These are phyloP conservation scores for Propithecus perrieri DNA, from an alignment of 2,797 vertebrate species.

Conservation along the genomic window DNA sequence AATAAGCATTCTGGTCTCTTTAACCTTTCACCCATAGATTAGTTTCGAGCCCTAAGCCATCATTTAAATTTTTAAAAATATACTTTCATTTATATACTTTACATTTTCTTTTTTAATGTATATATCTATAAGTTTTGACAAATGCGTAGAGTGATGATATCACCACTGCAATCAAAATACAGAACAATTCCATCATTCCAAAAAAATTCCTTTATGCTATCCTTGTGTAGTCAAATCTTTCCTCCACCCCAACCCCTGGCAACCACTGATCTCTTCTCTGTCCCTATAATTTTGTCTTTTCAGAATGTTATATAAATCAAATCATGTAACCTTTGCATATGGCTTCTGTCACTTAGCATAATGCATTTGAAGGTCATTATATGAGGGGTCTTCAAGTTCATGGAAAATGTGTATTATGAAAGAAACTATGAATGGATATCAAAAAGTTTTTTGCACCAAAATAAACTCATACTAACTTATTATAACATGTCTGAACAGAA, in stretches of 20 bases:
- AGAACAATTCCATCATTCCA: neutral
- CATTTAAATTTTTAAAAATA: neutral
- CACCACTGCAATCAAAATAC: neutral
- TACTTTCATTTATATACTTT: neutral
- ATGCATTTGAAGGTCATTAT: neutral
- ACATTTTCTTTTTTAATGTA: neutral
- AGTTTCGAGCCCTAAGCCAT: neutral
- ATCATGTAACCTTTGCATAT: neutral
- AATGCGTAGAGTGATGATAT: neutral
- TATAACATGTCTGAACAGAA: neutral
- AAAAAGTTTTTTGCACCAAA: neutral
- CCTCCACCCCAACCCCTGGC: neutral
- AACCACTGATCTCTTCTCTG: neutral
- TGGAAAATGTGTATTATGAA: neutral
- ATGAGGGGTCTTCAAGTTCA: neutral
- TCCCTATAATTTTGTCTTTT: neutral
- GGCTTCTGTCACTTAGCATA: neutral
- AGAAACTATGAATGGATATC: neutral
- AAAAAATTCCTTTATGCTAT: neutral
- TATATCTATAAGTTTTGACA: neutral
- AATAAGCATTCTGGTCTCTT: neutral
- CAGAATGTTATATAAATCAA: neutral
- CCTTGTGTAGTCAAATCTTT: neutral
- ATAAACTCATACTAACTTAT: neutral
- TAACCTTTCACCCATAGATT: slow-evolving; percentile 20